phyloP scores from a whole-genome alignment of 2,797 vertebrate genomes.

The Alca torda region DNA sequence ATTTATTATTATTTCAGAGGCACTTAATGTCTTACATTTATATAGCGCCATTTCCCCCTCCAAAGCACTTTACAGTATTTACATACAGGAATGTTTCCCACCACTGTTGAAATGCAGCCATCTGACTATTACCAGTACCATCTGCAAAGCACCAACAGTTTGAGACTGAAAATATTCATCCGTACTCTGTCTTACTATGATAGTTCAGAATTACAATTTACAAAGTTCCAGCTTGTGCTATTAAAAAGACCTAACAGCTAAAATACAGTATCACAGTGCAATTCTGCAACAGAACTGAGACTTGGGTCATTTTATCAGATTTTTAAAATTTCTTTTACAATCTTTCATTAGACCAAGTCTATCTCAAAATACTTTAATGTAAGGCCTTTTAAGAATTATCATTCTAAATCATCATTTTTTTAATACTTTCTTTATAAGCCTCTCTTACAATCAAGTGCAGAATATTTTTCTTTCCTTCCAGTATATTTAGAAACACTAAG shows the following conservation, averaged over 20 bases:
- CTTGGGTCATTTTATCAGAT: neutral
- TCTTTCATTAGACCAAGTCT: conserved; percentile 24
- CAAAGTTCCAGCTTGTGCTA: conserved; percentile 44
- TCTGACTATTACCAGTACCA: conserved; percentile 27
- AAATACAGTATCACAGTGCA: conserved; percentile 49
- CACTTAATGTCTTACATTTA: conserved; percentile 72
- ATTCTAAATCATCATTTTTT: neutral
- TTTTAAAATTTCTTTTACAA: neutral
- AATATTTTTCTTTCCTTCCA: neutral
- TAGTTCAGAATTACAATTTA: neutral
- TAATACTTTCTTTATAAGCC: neutral
- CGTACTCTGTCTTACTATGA: neutral
- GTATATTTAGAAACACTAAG: neutral
- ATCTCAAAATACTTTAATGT: neutral
- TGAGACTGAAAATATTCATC: neutral
- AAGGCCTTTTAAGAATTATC: conserved; percentile 19
- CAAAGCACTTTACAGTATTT: conserved; percentile 65
- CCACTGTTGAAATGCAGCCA: conserved; percentile 37
- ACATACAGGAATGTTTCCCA: conserved; percentile 67
- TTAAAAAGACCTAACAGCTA: conserved; percentile 40
- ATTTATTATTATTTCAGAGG: conserved; percentile 75
- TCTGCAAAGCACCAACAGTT: conserved; percentile 35
- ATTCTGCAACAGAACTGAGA: conserved; percentile 45
- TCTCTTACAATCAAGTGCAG: neutral
- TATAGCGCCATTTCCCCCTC: conserved; percentile 55